phyloP scores from a whole-genome alignment of 2,113 vertebrate species.

The Phodopus roborovskii region DNA sequence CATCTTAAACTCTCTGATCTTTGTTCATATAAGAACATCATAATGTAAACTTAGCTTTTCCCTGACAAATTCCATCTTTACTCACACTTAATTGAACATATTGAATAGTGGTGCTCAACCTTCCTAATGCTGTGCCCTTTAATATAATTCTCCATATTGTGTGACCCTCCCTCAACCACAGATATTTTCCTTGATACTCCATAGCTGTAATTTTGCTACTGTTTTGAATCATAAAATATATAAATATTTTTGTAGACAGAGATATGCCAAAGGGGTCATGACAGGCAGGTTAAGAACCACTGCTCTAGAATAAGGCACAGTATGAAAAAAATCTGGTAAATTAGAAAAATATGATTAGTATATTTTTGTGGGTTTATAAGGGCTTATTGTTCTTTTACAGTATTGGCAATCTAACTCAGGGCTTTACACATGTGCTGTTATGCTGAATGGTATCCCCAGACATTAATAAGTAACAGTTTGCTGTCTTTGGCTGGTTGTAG shows the following conservation, averaged over 20 bases:
- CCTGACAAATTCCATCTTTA: constrained; percentile 21
- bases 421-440: neutral
- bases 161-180: neutral
- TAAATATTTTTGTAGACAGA: neutral
- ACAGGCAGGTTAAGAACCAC: neutral
- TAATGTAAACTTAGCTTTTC: neutral
- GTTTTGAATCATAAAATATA: neutral
- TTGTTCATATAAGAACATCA: neutral
- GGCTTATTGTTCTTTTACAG: neutral
- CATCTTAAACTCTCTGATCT: neutral
- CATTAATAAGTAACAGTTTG: neutral
- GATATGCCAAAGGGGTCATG: neutral
- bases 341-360: neutral
- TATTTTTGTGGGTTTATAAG: neutral
- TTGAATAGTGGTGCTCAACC: neutral
- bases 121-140: neutral
- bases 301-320: neutral
- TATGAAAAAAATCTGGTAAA: neutral
- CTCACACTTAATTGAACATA: constrained; percentile 2
- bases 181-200: neutral
- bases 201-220: neutral
- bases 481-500: constrained; percentile 45
- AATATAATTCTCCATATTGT: neutral
- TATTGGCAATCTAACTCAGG: neutral
- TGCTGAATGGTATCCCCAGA: neutral